phyloP scores from a whole-genome alignment of 2,888 invertebrate genomes.

The Nesidiocoris tenuis region DNA sequence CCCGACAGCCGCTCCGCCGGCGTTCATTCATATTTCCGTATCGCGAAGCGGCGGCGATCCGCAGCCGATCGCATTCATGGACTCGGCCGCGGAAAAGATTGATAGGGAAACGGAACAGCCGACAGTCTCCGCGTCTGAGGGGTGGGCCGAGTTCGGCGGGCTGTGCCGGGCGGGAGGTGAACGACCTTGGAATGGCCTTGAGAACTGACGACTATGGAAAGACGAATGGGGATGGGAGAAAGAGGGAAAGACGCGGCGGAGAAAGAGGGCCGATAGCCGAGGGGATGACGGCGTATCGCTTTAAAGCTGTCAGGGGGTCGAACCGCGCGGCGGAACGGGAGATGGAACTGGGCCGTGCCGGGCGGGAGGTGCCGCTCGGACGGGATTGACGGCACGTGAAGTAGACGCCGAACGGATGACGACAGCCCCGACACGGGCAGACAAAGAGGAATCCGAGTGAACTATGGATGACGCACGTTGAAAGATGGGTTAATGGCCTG shows the following conservation, averaged over 20 bases:
- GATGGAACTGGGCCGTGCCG: not conserved
- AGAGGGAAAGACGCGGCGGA: not conserved
- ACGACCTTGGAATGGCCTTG: not conserved
- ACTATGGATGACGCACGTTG: not conserved
- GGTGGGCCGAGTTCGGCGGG: not conserved
- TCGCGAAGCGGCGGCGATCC: not conserved
- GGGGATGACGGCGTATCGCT: not conserved
- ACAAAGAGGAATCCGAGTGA: not conserved
- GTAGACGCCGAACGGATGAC: not conserved
- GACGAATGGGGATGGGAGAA: not conserved
- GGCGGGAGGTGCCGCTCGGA: not conserved
- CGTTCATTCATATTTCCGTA: not conserved
- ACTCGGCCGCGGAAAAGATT: not conserved
- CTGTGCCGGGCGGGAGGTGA: not conserved
- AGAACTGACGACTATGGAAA: not conserved
- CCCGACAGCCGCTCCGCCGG: not conserved
- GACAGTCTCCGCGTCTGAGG: not conserved
- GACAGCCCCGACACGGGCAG: not conserved
- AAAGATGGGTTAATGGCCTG: not conserved
- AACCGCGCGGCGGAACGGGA: not conserved
- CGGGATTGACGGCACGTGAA: not conserved
- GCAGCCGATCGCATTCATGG: not conserved
- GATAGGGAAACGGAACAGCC: not conserved
- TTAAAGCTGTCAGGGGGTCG: not conserved
- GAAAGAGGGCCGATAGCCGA: not conserved